phyloP scores from a whole-genome alignment of 2,797 vertebrate genomes.

The Leuciscus waleckii region DNA sequence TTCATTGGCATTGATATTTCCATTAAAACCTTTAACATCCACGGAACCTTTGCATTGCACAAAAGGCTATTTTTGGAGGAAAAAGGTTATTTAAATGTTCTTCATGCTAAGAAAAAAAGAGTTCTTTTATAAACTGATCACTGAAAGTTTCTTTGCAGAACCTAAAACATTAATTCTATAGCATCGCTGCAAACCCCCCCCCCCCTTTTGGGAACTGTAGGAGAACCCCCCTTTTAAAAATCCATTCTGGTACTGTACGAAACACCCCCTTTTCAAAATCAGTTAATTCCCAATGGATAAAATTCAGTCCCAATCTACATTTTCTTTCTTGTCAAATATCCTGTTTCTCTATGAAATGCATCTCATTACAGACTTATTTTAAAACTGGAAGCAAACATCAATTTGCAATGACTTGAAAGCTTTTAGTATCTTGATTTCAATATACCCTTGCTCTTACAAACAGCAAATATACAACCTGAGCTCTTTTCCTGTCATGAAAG shows the following conservation, averaged over 20 bases:
- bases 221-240: too few relatives aligned
- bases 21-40: not conserved
- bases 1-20: not conserved
- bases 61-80: not conserved
- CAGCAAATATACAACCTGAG: not conserved
- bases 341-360: not conserved
- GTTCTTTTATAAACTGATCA: not conserved
- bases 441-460: not conserved
- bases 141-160: not conserved
- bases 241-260: not conserved
- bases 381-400: slow-evolving; percentile 6
- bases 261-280: not conserved
- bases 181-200: not conserved
- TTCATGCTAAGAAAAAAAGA: not conserved
- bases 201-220: too few relatives aligned
- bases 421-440: slow-evolving; percentile 13
- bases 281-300: not conserved
- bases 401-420: not conserved
- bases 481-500: slow-evolving; percentile 46
- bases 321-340: not conserved
- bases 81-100: not conserved
- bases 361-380: not conserved
- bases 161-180: not conserved
- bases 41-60: not conserved
- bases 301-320: not conserved